phyloP scores from a whole-genome alignment of 64 coral and sea anemone species.

The Catalaphyllia jardinei region DNA sequence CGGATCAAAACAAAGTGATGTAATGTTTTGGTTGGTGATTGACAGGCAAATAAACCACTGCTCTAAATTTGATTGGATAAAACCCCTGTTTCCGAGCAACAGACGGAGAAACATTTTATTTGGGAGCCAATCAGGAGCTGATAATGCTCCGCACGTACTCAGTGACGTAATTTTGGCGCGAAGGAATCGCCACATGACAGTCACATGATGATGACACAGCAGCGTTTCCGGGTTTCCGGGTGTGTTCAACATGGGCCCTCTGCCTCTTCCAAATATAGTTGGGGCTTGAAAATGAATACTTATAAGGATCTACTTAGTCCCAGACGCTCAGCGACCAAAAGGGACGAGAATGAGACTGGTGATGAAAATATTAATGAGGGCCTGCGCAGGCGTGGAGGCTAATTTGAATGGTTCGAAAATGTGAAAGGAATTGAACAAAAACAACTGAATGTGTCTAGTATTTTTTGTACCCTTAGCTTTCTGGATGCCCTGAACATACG shows the following conservation, averaged over 20 bases:
- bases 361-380: neutral
- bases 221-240: neutral
- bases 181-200: neutral
- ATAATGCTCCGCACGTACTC: neutral
- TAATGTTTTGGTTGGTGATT: conserved; percentile 48
- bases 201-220: conserved; percentile 43
- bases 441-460: neutral
- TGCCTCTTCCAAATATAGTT: neutral
- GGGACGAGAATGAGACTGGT: neutral
- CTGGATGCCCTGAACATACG: neutral
- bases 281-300: neutral
- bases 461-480: neutral
- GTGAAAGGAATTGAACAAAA: conserved; percentile 36
- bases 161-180: conserved; percentile 30
- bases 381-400: conserved; percentile 52
- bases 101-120: neutral
- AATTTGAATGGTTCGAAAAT: conserved; percentile 61
- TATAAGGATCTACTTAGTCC: neutral
- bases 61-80: conserved; percentile 24
- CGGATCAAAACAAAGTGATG: conserved; percentile 71
- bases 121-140: neutral
- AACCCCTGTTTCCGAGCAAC: conserved; percentile 14
- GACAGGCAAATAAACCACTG: neutral
- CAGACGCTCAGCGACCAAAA: too few species aligned
- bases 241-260: neutral